Evolutionary conservation across 1,140 invertebrate species (phyloP).

Genomic region (Uloborus diversus): DNA sequence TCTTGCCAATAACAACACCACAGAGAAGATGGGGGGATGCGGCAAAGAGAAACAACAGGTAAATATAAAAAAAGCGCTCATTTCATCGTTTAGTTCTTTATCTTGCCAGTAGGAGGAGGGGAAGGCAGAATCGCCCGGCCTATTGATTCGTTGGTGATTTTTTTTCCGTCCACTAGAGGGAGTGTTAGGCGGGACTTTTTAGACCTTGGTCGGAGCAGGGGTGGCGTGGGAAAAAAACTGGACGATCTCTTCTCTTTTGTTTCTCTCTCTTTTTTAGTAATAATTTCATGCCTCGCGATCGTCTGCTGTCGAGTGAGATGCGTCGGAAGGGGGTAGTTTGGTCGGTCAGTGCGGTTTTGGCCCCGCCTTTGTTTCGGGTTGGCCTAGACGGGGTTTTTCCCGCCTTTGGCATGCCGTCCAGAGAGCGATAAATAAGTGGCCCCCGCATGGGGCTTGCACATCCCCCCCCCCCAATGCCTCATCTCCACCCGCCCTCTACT

Average conservation of each 20-base stretch:
- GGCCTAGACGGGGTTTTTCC: constrained; percentile 34
- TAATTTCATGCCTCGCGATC: constrained; percentile 30
- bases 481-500: no score
- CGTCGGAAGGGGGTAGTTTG: not conserved
- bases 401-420: not conserved
- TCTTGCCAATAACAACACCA: constrained; percentile 26
- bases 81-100: constrained; percentile 13
- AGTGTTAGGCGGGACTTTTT: constrained; percentile 35
- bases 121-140: constrained; percentile 27
- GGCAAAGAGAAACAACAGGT: not conserved
- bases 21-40: not conserved
- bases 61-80: constrained; percentile 31
- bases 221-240: constrained; percentile 49
- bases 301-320: constrained; percentile 28
- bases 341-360: constrained; percentile 45
- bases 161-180: constrained; percentile 24
- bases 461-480: no score
- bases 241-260: constrained; percentile 33
- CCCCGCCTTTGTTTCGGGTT: constrained; percentile 38
- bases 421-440: not conserved
- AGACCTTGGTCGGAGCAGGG: not conserved
- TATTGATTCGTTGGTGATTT: constrained; percentile 45
- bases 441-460: no score
- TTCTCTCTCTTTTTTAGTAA: constrained; percentile 10
- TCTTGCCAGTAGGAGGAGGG: constrained; percentile 36